Conservation (phyloP, 2,113 vertebrate genomes). For the Ammodytes marinus region DNA sequence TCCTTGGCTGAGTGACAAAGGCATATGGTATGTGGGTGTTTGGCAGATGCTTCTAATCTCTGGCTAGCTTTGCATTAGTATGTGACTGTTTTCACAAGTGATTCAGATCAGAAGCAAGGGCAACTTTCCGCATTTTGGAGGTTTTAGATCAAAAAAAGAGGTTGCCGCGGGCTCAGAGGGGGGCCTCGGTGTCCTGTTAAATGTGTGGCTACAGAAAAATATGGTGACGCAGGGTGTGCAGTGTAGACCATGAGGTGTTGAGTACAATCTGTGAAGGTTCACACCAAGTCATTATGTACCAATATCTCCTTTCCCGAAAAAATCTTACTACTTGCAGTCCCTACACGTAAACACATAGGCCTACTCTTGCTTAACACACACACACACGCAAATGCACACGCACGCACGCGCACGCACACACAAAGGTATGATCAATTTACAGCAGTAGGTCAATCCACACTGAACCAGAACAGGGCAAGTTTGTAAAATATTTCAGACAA, state of each 20-base stretch:
- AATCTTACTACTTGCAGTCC: not conserved
- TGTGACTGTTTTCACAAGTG: slow-evolving; percentile 66
- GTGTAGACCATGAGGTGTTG: slow-evolving; percentile 13
- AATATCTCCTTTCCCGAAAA: not conserved
- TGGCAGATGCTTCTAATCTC: slow-evolving; percentile 75
- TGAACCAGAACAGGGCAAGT: not conserved
- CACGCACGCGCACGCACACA: not conserved
- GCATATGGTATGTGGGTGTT: slow-evolving; percentile 77
- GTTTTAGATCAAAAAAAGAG: slow-evolving; percentile 30
- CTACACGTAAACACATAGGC: not conserved
- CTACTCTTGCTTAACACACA: not conserved
- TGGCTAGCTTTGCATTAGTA: slow-evolving; percentile 64
- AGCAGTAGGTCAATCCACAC: not conserved
- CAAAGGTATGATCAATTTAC: not conserved
- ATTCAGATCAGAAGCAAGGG: slow-evolving; percentile 59
- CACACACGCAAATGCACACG: not conserved
- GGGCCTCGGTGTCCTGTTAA: slow-evolving; percentile 29
- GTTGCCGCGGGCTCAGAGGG: not conserved
- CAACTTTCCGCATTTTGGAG: slow-evolving; percentile 36
- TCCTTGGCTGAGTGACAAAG: slow-evolving; percentile 56
- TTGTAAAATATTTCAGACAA: not conserved
- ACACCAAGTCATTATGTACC: slow-evolving; percentile 12
- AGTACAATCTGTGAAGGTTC: slow-evolving; percentile 21
- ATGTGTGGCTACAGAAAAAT: slow-evolving; percentile 16
- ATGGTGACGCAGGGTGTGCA: not conserved